Evolutionary conservation across 2,113 vertebrate genomes (phyloP), one percentile per base, ranked within the genome.

Genomic region (Atractosteus spatula): DNA sequence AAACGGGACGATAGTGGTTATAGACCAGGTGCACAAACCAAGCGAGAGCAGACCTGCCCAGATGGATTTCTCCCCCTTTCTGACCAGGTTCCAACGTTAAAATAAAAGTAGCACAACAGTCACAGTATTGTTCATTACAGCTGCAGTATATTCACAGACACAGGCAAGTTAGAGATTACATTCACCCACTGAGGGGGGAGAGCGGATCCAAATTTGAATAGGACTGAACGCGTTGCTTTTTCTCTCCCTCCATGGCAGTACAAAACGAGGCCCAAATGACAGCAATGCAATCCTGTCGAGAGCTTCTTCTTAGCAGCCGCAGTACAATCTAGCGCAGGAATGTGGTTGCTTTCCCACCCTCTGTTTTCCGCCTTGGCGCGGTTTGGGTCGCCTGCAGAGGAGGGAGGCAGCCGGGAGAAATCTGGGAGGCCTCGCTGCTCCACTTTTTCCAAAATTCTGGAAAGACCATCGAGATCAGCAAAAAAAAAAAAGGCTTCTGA

Each of bases 401-500:
- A 77, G 74, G 79, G 81, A 81, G 71, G 17, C 57, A 77, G 83
- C 0, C 29, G 29, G 29, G 29, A 29, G 62, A 70, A 62, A 75
- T 65, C 76, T 76, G 80, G 75, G 71, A 41, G 68, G 79, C 8
- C 69, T 80, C 71, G 70, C 79, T 59, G 84, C 68, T 14, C 0
- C n/a, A 81, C 69, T 82, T 85, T 76, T 71, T 29, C 29, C 29
- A 29, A 29, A 29, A 3, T 73, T 81, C 77, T 64, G 55, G 2
- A 81, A 54, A 63, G 1, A 76, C 66, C 85, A 88, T 89, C 85
- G 85, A 78, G 87, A 85, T 85, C 14, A 87, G 84, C 82, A 80
- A 74, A 74, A 85, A 87, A 81, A 3, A 74, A 11, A 0, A 3
- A 63, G 73, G 80, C 69, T 29, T 29, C 29, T 29, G 29, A 29